phyloP scores from a whole-genome alignment of 2,797 vertebrate genomes.

The Crenuchus spilurus region DNA sequence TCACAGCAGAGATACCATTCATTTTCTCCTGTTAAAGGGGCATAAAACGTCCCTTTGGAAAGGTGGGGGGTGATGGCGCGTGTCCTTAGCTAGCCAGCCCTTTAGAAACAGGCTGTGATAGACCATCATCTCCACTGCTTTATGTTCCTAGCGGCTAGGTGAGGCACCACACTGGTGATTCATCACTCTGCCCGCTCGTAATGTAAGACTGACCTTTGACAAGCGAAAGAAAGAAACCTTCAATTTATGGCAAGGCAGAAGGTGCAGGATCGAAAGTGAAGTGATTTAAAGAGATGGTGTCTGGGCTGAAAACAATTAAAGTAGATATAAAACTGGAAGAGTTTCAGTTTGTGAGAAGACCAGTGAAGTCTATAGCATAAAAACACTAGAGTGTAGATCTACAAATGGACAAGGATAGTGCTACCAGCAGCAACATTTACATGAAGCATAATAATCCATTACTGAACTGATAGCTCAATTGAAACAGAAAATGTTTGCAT shows the following conservation, averaged over 20 bases:
- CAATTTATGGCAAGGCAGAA: not conserved
- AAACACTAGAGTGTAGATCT: too few relatives aligned
- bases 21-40: not conserved
- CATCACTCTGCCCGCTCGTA: not conserved
- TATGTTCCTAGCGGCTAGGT: not conserved
- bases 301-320: not conserved
- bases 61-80: not conserved
- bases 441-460: too few relatives aligned
- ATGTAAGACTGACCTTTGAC: slow-evolving; percentile 13
- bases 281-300: slow-evolving; percentile 1
- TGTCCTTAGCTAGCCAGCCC: not conserved
- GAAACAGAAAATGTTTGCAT: too few relatives aligned
- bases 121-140: slow-evolving; percentile 11
- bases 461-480: too few relatives aligned
- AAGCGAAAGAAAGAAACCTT: not conserved
- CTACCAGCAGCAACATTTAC: too few relatives aligned
- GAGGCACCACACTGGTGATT: not conserved
- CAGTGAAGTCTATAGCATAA: not conserved
- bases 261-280: not conserved
- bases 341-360: not conserved
- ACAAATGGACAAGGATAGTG: too few relatives aligned
- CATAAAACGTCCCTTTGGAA: not conserved
- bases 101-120: not conserved
- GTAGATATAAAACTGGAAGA: not conserved
- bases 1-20: not conserved